These are phyloP conservation scores for Chamaea fasciata DNA, from an alignment of 2,113 vertebrate species.

Conservation along the genomic window DNA sequence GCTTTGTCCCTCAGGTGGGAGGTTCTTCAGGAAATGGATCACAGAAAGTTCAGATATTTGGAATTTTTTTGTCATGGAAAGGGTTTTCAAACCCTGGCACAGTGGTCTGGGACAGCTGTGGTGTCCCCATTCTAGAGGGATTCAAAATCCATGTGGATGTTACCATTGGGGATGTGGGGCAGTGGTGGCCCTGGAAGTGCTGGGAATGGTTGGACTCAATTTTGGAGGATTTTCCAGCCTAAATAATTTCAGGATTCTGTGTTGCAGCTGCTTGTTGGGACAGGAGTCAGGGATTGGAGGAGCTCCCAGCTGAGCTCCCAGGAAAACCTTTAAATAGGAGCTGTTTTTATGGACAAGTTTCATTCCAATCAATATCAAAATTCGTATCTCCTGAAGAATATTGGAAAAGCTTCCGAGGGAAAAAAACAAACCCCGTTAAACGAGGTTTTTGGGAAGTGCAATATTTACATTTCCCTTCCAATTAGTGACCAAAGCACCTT, in stretches of 20 bases:
- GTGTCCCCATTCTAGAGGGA: not conserved
- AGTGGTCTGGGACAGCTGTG: no score
- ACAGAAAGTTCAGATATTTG: not conserved
- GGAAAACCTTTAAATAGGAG: not conserved
- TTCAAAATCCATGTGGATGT: not conserved
- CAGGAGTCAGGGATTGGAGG: not conserved
- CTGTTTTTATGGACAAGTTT: not conserved
- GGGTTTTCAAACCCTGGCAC: not conserved
- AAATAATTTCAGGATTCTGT: not conserved
- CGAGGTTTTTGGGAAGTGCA: not conserved
- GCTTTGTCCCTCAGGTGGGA: not conserved
- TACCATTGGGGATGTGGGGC: fast-evolving
- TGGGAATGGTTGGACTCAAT: not conserved
- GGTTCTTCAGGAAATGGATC: not conserved
- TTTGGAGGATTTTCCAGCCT: not conserved
- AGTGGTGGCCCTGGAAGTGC: not conserved
- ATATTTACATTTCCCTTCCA: not conserved
- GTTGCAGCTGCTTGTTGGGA: not conserved
- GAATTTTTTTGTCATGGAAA: not conserved
- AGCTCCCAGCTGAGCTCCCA: not conserved
- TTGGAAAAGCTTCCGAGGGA: not conserved
- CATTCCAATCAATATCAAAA: not conserved
- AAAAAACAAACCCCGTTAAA: not conserved
- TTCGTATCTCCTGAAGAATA: not conserved
- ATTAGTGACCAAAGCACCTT: not conserved